Percentiles rank a stretch among this genome's conserved stretches.
phyloP scores from a whole-genome alignment of 2,797 vertebrate species.

The Acanthiza pusilla region DNA sequence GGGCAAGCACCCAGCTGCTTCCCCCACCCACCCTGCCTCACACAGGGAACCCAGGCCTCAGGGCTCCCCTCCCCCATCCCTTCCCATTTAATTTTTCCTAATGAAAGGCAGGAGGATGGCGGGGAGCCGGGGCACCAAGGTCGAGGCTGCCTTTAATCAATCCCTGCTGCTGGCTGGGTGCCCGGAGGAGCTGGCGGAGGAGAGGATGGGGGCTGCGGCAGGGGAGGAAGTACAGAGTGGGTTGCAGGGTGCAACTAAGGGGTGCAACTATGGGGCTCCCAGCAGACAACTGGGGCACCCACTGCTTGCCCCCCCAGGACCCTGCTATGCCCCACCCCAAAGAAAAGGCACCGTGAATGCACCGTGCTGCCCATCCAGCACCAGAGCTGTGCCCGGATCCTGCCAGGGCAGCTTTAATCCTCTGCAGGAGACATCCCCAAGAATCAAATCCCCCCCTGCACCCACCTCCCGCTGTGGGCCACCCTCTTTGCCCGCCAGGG shows the following conservation, averaged over 20 bases:
- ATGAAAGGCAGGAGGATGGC: conserved; percentile 63
- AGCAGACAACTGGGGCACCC: background rate
- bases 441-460: background rate
- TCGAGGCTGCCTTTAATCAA: conserved; percentile 66
- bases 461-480: background rate
- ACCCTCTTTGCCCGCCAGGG: background rate
- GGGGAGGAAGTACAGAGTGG: background rate
- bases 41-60: background rate
- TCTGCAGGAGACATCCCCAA: background rate
- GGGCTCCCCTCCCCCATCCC: conserved; percentile 13
- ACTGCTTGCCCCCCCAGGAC: background rate
- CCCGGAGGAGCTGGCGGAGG: background rate
- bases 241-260: background rate
- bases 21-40: background rate
- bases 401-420: conserved; percentile 16
- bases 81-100: conserved; percentile 65
- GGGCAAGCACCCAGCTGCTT: background rate
- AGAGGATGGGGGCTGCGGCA: background rate
- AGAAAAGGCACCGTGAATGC: conserved; percentile 36
- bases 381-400: background rate
- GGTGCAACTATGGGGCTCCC: background rate
- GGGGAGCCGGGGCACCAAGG: conserved; percentile 50
- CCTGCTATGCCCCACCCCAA: background rate
- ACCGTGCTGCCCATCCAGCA: fast-evolving
- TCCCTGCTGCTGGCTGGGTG: conserved; percentile 29